Conservation (phyloP, 2,888 invertebrate genomes). For the Stenodera caucasica region DNA sequence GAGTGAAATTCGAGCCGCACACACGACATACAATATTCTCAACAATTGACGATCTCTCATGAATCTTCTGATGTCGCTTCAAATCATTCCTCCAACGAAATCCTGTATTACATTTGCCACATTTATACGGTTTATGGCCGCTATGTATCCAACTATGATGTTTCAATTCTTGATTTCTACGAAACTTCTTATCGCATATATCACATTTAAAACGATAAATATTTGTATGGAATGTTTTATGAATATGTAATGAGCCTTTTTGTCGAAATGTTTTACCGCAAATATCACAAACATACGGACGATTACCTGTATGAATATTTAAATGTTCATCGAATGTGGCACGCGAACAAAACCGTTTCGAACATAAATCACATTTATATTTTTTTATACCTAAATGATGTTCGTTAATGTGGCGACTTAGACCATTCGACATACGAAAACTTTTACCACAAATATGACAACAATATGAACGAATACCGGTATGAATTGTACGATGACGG, state of each 20-base stretch:
- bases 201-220: constrained; percentile 54
- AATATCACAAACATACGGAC: constrained; percentile 59
- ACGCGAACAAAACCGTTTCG: constrained; percentile 57
- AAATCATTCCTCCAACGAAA: constrained; percentile 57
- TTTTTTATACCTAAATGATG: constrained; percentile 58
- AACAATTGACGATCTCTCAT: constrained; percentile 45
- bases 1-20: constrained; percentile 55
- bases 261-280: constrained; percentile 62
- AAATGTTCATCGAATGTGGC: constrained; percentile 59
- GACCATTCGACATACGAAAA: constrained; percentile 58
- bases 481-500: constrained; percentile 58
- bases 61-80: constrained; percentile 53
- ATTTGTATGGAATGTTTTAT: constrained; percentile 39
- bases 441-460: constrained; percentile 61
- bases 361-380: constrained; percentile 58
- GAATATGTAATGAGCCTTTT: constrained; percentile 52
- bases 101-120: constrained; percentile 57
- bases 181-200: constrained; percentile 61
- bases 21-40: constrained; percentile 52
- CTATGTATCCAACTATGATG: constrained; percentile 62
- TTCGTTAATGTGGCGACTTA: constrained; percentile 59
- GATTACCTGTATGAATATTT: constrained; percentile 55
- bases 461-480: constrained; percentile 53
- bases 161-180: constrained; percentile 58
- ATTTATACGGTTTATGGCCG: constrained; percentile 60